These are phyloP conservation scores for Notechis scutatus DNA, from an alignment of 2,113 vertebrate species.

Conservation along the genomic window DNA sequence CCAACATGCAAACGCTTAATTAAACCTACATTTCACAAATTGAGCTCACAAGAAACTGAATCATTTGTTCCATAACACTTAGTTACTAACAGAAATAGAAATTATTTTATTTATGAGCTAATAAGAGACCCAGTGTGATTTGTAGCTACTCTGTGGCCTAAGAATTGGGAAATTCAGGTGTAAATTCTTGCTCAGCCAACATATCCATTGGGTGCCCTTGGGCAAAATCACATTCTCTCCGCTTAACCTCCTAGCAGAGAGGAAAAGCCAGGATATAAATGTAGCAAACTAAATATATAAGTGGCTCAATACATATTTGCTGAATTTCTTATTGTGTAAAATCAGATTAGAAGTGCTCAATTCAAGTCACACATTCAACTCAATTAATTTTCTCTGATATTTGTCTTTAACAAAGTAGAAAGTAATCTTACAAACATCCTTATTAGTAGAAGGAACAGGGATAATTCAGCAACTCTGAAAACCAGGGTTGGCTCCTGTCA, in stretches of 20 bases:
- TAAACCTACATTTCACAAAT: conserved; percentile 10
- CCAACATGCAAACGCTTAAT: neutral
- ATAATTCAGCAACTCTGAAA: neutral
- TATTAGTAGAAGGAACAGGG: neutral
- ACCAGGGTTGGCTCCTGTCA: neutral
- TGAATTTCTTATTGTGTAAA: neutral
- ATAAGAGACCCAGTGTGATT: neutral
- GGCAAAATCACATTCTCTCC: neutral
- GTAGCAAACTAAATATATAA: neutral
- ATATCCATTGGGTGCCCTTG: neutral
- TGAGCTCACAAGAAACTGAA: conserved; percentile 8
- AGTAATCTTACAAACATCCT: neutral
- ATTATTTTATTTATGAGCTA: neutral
- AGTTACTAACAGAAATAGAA: neutral
- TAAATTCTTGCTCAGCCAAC: neutral
- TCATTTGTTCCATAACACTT: conserved; percentile 9
- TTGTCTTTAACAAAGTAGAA: neutral
- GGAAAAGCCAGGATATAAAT: neutral
- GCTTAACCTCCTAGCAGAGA: neutral
- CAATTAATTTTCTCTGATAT: neutral
- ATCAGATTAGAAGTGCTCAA: neutral
- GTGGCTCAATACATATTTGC: neutral
- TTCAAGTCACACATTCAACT: neutral
- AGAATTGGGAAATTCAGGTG: too few species aligned
- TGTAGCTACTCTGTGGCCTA: neutral